Evolutionary conservation across 2,113 vertebrate species (phyloP), one percentile per base, ranked within the genome.

Genomic region (Ploceus nigricollis): DNA sequence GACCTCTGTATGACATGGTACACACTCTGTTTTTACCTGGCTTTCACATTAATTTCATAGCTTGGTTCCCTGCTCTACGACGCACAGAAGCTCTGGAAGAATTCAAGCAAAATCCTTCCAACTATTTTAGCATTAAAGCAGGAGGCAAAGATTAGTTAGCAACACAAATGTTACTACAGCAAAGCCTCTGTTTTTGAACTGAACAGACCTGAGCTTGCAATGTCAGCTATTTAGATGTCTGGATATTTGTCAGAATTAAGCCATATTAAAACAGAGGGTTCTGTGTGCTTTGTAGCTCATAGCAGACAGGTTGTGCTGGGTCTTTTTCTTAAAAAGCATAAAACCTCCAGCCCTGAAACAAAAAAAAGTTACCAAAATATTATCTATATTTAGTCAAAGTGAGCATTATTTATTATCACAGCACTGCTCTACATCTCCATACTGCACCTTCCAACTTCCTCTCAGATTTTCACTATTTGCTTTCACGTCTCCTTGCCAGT

Each of bases 31-130:
- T 80, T 81, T 58, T 10, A 70, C 42, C 42, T 54, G 60, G n/a
- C 51, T 82, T 75, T 54, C 86, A 33, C 14, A 23, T 2, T 16
- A 66, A 48, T 37, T 61, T 70, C 8, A 3, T 22, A 13, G 28
- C 63, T 70, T 33, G 7, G 15, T 70, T 63, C 54, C 27, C 77
- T 77, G 50, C 50, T 65, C 84, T 40, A 33, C 37, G 40, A 64
- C 40, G 23, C 20, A 39, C 31, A 48, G 73, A 22, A 73, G 56
- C 76, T 73, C 45, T 45, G 51, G 37, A 95, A 92, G 73, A 93
- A 95, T 79, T 53, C 50, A 48, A 72, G 54, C 61, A 89, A 90
- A 94, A 95, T 95, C 90, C 82, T 83, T 87, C 37, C 94, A 95
- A 87, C 45, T 90, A 94, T 93, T 93, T 76, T 16, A 69, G 77